Evolutionary conservation across 2,888 invertebrate genomes (phyloP).

Genomic region (Zele albiditarsus): DNA sequence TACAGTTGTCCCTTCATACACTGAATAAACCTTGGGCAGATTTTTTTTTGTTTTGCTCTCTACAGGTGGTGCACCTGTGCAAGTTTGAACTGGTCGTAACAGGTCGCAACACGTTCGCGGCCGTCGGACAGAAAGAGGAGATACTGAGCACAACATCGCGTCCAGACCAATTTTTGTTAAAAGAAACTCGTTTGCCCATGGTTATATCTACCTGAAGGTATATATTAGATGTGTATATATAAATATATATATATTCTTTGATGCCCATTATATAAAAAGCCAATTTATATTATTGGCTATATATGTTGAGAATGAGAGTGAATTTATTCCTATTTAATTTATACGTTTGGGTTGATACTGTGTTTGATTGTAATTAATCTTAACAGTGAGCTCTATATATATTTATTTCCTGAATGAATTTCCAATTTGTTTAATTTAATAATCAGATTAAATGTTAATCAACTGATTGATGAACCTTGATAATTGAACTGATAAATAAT

Average conservation of each 20-base stretch:
- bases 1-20: neutral
- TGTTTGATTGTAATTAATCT: slow-evolving; percentile 19
- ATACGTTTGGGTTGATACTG: neutral
- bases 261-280: slow-evolving; percentile 5
- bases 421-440: neutral
- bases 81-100: slow-evolving; percentile 68
- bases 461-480: neutral
- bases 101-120: slow-evolving; percentile 58
- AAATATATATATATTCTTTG: neutral
- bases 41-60: slow-evolving; percentile 12
- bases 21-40: slow-evolving; percentile 11
- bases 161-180: slow-evolving; percentile 19
- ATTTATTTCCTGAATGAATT: neutral
- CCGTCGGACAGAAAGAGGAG: neutral
- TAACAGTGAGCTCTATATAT: neutral
- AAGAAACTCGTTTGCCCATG: slow-evolving; percentile 36
- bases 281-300: slow-evolving; percentile 14
- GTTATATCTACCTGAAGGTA: slow-evolving; percentile 22
- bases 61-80: slow-evolving; percentile 60
- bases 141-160: neutral
- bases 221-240: neutral
- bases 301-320: neutral
- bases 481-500: neutral
- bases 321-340: neutral
- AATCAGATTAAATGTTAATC: neutral